phyloP scores from a whole-genome alignment of 2,797 vertebrate genomes.

The Cirrhinus molitorella region DNA sequence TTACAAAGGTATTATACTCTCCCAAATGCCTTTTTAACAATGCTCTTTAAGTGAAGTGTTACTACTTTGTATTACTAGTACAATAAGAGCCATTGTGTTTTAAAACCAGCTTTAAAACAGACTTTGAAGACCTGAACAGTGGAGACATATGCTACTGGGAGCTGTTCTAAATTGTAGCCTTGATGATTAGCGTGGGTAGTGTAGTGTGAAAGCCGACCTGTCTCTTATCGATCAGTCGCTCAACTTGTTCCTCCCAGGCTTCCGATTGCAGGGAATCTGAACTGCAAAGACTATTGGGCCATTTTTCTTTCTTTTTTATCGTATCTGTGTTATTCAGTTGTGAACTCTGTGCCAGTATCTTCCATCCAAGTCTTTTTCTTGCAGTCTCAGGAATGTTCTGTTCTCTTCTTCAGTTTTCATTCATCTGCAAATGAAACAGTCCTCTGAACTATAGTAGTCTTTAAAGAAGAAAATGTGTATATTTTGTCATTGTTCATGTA shows the following conservation, averaged over 20 bases:
- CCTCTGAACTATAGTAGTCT: background rate
- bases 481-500: background rate
- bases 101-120: constrained; percentile 56
- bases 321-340: constrained; percentile 7
- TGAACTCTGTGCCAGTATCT: constrained; percentile 29
- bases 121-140: constrained; percentile 57
- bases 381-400: constrained; percentile 15
- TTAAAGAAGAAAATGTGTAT: background rate
- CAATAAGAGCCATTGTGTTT: constrained; percentile 49
- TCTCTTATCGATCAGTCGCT: constrained; percentile 59
- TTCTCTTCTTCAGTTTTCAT: constrained; percentile 14
- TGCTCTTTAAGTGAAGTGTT: constrained; percentile 60
- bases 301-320: constrained; percentile 1
- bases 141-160: constrained; percentile 55
- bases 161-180: constrained; percentile 60
- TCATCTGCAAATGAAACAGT: background rate
- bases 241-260: constrained; percentile 43
- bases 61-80: constrained; percentile 52
- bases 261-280: constrained; percentile 18
- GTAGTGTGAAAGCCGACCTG: constrained; percentile 60
- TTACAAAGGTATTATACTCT: constrained; percentile 51
- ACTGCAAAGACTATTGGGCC: constrained; percentile 7
- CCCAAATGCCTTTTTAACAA: constrained; percentile 59
- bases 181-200: constrained; percentile 60
- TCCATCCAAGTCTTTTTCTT: background rate